Conservation (phyloP, 2,888 invertebrate species). For the Eueremaeus valkanovi region DNA sequence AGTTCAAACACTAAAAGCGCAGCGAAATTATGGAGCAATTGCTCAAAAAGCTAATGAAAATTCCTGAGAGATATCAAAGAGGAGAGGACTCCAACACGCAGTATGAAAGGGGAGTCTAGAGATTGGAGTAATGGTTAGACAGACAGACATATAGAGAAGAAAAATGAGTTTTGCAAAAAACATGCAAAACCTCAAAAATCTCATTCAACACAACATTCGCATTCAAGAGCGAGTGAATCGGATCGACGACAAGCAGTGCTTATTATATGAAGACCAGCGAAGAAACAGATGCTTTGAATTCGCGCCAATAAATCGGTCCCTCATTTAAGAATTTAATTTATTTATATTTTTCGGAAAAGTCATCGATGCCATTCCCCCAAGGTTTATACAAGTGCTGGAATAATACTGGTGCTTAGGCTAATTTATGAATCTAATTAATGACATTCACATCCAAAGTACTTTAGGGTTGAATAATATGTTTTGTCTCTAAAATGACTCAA, state of each 20-base stretch:
- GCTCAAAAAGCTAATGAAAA: slow-evolving; percentile 13
- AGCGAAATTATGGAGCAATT: background rate
- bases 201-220: background rate
- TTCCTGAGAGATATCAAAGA: background rate
- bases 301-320: background rate
- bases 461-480: background rate
- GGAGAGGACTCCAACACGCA: background rate
- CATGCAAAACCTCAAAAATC: background rate
- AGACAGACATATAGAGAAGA: background rate
- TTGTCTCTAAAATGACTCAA: background rate
- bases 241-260: background rate
- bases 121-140: background rate
- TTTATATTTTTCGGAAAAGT: background rate
- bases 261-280: no score
- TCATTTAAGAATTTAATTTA: slow-evolving; percentile 9
- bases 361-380: background rate
- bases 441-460: background rate
- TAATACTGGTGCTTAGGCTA: background rate
- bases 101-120: background rate
- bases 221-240: background rate
- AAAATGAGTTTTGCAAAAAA: background rate
- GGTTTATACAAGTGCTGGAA: background rate
- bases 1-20: background rate
- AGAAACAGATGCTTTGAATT: slow-evolving; percentile 1
- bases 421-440: slow-evolving; percentile 24